Evolutionary conservation across 37 sponge, comb jelly and placozoan genomes (phyloP).

Genomic region (Petrosia ficiformis): DNA sequence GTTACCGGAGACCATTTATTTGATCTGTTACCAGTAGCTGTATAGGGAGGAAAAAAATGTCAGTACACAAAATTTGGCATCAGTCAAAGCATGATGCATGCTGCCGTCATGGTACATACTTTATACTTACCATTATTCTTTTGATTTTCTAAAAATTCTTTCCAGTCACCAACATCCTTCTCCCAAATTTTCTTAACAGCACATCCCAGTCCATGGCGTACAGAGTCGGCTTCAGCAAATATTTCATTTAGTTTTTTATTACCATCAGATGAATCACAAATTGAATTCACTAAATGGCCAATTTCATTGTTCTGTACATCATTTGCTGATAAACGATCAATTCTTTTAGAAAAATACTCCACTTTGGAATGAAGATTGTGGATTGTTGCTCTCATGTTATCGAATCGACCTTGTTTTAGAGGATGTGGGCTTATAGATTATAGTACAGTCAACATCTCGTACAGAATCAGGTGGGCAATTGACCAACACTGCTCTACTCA

Average conservation of each 20-base stretch:
- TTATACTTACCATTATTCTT: conserved; percentile 2
- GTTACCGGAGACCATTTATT: conserved; percentile 12
- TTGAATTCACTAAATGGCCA: not conserved
- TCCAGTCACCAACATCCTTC: not conserved
- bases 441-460: not conserved
- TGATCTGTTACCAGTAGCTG: conserved; percentile 4
- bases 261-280: conserved; percentile 1
- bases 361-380: not conserved
- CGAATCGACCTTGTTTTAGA: not conserved
- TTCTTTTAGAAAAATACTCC: not conserved
- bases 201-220: not conserved
- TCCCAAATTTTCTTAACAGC: not conserved
- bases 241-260: not conserved
- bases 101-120: too few species aligned
- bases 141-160: not conserved
- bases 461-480: conserved; percentile 3
- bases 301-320: conserved; percentile 7
- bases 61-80: not conserved
- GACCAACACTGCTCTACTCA: not conserved
- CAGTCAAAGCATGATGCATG: not conserved
- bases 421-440: not conserved
- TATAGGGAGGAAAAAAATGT: too few species aligned
- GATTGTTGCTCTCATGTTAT: not conserved
- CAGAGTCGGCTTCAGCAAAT: conserved; percentile 4
- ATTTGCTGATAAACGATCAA: not conserved